phyloP scores from a whole-genome alignment of 2,113 vertebrate species.

The Apus apus region DNA sequence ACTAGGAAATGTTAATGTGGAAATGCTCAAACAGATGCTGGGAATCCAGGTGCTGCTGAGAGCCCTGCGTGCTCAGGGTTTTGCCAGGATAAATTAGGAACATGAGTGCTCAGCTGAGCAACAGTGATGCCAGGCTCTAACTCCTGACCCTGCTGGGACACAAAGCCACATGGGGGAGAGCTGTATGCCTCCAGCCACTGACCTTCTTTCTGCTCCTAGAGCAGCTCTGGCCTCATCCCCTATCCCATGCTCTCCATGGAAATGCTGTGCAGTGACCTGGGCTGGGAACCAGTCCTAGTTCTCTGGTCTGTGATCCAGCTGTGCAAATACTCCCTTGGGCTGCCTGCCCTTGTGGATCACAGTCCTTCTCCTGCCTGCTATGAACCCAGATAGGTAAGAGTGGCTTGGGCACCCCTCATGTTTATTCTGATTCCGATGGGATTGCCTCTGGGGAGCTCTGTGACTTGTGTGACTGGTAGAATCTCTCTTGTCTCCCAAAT shows the following conservation, averaged over 20 bases:
- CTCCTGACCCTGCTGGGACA: neutral
- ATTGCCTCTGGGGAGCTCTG: neutral
- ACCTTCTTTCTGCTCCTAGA: neutral
- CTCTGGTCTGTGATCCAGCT: neutral
- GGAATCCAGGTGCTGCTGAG: neutral
- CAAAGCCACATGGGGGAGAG: neutral
- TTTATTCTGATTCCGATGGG: neutral
- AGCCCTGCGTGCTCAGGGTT: neutral
- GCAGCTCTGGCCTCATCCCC: neutral
- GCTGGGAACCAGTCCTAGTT: neutral
- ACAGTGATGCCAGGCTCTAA: neutral
- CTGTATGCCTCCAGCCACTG: neutral
- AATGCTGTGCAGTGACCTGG: neutral
- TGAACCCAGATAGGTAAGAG: neutral
- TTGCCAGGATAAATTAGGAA: conserved; percentile 1
- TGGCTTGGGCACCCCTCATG: neutral
- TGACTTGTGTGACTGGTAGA: neutral
- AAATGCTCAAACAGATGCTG: conserved; percentile 14
- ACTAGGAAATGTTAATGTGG: neutral
- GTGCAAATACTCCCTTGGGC: neutral
- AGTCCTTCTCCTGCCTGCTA: neutral
- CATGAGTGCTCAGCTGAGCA: neutral
- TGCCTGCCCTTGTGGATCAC: neutral
- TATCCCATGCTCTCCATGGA: neutral
- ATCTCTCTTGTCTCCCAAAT: neutral